phyloP scores from a whole-genome alignment of 2,797 vertebrate species.

The Nyctalus aviator region DNA sequence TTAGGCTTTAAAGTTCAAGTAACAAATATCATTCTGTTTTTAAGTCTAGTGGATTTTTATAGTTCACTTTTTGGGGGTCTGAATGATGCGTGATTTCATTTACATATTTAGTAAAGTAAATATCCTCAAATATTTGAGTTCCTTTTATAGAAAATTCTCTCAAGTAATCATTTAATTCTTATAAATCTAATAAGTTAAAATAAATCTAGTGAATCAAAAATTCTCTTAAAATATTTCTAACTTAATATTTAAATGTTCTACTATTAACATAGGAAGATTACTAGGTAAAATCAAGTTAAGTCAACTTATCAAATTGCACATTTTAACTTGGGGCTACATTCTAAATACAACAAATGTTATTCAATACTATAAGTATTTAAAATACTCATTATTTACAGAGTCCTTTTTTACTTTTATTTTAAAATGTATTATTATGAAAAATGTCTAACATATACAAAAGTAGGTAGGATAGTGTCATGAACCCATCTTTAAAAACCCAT shows the following conservation, averaged over 20 bases:
- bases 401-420: constrained; percentile 14
- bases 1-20: constrained; percentile 30
- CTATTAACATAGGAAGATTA: not conserved
- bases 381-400: not conserved
- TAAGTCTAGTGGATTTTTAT: not conserved
- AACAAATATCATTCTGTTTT: constrained; percentile 22
- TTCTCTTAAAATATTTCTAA: constrained; percentile 42
- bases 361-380: not conserved
- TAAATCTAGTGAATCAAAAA: constrained; percentile 15
- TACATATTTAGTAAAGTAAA: not conserved
- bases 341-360: not conserved
- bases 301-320: not conserved
- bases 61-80: not conserved
- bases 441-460: not conserved
- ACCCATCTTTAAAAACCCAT: not conserved
- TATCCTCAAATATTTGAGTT: constrained; percentile 44
- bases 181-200: not conserved
- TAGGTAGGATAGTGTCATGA: not conserved
- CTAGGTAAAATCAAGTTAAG: constrained; percentile 35
- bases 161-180: not conserved
- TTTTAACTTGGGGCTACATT: constrained; percentile 10
- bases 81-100: not conserved
- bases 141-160: not conserved
- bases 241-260: constrained; percentile 14
- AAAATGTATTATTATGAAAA: constrained; percentile 11